Evolutionary conservation across 2,888 invertebrate genomes (phyloP).

Genomic region (Bellardia bayeri): DNA sequence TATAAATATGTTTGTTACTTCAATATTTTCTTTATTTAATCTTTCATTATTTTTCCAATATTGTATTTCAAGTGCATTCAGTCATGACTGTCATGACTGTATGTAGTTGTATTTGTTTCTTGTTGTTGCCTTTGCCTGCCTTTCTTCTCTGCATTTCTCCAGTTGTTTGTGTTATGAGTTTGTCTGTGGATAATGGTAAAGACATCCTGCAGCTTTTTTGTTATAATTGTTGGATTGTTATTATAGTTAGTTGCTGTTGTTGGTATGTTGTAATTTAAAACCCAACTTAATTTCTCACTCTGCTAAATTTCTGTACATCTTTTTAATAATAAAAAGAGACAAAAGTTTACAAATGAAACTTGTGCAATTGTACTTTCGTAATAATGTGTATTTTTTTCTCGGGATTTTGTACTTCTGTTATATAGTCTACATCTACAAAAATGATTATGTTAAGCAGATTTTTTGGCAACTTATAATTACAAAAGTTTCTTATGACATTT

Average conservation of each 20-base stretch:
- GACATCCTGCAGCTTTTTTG: constrained; percentile 65
- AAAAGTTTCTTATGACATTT: constrained; percentile 79
- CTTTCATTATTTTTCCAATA: constrained; percentile 44
- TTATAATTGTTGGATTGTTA: constrained; percentile 55
- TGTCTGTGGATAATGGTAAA: constrained; percentile 67
- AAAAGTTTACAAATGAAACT: constrained; percentile 69
- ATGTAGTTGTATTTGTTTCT: constrained; percentile 54
- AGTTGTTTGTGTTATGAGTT: constrained; percentile 20
- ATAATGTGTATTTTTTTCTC: constrained; percentile 32
- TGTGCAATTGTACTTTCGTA: constrained; percentile 57
- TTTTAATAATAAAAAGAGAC: constrained; percentile 38
- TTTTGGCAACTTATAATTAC: constrained; percentile 82
- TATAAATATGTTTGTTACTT: constrained; percentile 22
- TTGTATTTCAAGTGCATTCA: constrained; percentile 69
- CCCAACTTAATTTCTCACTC: constrained; percentile 81
- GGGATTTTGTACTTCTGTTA: neutral
- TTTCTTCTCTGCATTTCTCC: constrained; percentile 1
- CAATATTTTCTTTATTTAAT: constrained; percentile 47
- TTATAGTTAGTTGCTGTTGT: constrained; percentile 46
- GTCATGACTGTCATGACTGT: constrained; percentile 28
- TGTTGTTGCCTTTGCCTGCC: neutral
- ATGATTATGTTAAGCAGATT: constrained; percentile 81
- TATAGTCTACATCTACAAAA: constrained; percentile 49
- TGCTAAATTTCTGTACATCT: constrained; percentile 55
- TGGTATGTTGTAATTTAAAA: constrained; percentile 80